These are phyloP conservation scores for Rhagoletis pomonella DNA, from an alignment of 1,140 invertebrate genomes.

Conservation along the genomic window DNA sequence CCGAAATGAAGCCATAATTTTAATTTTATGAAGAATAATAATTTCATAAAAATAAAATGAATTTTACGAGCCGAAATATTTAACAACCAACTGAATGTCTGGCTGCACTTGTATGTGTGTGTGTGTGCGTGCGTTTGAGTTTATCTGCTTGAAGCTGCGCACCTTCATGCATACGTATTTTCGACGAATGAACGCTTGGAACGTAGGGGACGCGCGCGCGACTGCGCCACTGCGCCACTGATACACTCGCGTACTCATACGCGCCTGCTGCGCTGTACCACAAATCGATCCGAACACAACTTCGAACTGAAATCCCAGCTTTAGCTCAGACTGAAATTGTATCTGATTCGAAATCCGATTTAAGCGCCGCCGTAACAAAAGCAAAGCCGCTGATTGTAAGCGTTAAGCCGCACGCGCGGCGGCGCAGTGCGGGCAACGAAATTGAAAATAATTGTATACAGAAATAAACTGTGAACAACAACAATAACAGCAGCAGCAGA, in stretches of 20 bases:
- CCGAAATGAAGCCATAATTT: conserved; percentile 38
- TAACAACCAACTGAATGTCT: neutral
- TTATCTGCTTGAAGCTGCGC: neutral
- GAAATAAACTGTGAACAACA: neutral
- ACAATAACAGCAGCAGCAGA: neutral
- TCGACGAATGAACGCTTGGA: neutral
- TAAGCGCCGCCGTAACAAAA: conserved; percentile 31
- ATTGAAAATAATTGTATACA: too few species aligned
- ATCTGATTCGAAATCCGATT: conserved; percentile 22
- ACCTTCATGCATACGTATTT: neutral
- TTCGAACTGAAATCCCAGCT: neutral
- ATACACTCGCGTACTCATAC: neutral
- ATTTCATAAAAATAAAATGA: conserved; percentile 37
- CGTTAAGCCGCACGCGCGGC: too few species aligned
- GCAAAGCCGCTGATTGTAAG: neutral
- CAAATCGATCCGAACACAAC: neutral
- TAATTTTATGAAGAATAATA: conserved; percentile 52
- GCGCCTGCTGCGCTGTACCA: neutral
- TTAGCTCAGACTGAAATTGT: neutral
- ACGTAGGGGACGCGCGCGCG: neutral
- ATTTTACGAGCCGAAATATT: neutral
- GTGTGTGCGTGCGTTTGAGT: neutral
- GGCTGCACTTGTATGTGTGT: neutral
- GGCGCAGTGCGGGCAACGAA: too few species aligned
- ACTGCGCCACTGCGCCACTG: neutral